Percentiles rank a stretch among this genome's conserved stretches.
phyloP scores from a whole-genome alignment of 2,888 invertebrate genomes.

The Octonoba sinensis region DNA sequence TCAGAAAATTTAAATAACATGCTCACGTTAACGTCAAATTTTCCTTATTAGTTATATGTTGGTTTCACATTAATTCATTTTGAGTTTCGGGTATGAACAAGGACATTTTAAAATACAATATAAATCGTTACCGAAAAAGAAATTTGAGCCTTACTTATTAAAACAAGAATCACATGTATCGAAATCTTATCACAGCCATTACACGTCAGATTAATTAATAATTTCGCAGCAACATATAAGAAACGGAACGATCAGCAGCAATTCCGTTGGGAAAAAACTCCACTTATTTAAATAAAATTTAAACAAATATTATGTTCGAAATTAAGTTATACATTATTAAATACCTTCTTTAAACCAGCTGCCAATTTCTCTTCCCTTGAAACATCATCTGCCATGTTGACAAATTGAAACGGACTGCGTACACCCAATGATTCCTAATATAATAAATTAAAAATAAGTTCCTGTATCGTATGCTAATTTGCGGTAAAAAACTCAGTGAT shows the following conservation, averaged over 20 bases:
- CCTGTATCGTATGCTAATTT: not conserved
- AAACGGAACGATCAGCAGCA: not conserved
- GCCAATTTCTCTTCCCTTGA: slow-evolving; percentile 59
- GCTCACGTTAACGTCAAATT: no score
- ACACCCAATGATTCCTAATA: slow-evolving; percentile 9
- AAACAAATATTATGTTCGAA: no score
- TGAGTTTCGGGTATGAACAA: no score
- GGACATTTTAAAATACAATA: no score
- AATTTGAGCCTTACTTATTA: no score
- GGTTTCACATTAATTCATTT: no score
- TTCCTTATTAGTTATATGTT: no score
- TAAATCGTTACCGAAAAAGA: no score
- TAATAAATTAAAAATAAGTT: slow-evolving; percentile 39
- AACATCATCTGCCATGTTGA: slow-evolving; percentile 63
- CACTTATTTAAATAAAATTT: no score
- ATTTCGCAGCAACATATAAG: not conserved
- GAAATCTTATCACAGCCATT: not conserved
- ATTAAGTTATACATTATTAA: not conserved
- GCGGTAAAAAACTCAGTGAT: no score
- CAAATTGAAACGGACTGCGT: slow-evolving; percentile 27
- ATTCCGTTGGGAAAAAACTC: not conserved
- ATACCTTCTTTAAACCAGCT: slow-evolving; percentile 64
- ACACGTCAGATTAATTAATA: not conserved
- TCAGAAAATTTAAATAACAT: no score
- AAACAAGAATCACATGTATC: no score